A percentile compares a stretch with the other conserved stretches of the same genome.
Evolutionary conservation across 1,140 invertebrate species (phyloP).

Genomic region (Drosophila grimshawi): DNA sequence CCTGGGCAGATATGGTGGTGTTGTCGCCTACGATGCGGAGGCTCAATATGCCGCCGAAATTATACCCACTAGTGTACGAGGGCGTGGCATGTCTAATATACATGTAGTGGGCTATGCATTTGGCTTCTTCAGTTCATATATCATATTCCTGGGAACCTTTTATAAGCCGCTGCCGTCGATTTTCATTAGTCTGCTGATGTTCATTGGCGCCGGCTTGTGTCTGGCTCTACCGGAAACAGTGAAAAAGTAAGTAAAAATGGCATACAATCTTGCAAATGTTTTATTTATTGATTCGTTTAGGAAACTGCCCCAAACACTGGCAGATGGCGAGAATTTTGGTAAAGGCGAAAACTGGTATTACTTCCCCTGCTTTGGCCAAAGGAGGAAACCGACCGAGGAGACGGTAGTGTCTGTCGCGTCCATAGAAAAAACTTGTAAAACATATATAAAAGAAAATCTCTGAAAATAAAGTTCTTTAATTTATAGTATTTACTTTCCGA

Average conservation of each 20-base stretch:
- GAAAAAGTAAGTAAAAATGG: slow-evolving; percentile 72
- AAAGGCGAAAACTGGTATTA: slow-evolving; percentile 84
- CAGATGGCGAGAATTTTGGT: slow-evolving; percentile 87
- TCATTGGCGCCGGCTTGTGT: slow-evolving; percentile 86
- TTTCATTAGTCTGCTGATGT: slow-evolving; percentile 86
- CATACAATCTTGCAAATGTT: neutral
- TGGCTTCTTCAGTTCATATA: slow-evolving; percentile 75
- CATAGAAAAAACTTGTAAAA: slow-evolving; percentile 8
- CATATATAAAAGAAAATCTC: slow-evolving; percentile 12
- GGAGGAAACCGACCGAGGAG: slow-evolving; percentile 13
- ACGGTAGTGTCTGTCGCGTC: slow-evolving; percentile 19
- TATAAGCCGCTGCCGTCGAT: slow-evolving; percentile 86
- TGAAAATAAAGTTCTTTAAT: slow-evolving; percentile 33
- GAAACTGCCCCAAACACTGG: slow-evolving; percentile 85
- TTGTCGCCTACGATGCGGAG: slow-evolving; percentile 87
- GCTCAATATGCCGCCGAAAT: slow-evolving; percentile 88
- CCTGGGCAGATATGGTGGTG: slow-evolving; percentile 87
- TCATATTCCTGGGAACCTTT: slow-evolving; percentile 83
- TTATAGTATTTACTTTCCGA: slow-evolving; percentile 19
- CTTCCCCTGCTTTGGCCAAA: slow-evolving; percentile 59
- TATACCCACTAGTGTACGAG: slow-evolving; percentile 88
- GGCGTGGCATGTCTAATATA: slow-evolving; percentile 86
- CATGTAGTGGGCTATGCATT: slow-evolving; percentile 86
- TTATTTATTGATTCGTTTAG: slow-evolving; percentile 22
- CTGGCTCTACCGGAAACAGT: slow-evolving; percentile 88